Evolutionary conservation across 1,140 invertebrate species (phyloP).

Genomic region (Grapholita molesta): DNA sequence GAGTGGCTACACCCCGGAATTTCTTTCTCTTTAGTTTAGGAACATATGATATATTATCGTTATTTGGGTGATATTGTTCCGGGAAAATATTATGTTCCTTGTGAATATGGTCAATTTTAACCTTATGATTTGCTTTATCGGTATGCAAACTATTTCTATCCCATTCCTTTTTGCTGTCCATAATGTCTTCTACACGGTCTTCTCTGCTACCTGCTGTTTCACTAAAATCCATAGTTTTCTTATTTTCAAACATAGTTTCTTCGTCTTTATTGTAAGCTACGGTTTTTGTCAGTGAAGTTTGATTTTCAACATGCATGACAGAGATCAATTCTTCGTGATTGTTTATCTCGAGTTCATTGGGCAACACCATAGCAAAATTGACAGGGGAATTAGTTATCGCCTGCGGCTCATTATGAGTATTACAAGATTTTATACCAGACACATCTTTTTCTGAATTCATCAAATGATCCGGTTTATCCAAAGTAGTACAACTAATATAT

Average conservation of each 20-base stretch:
- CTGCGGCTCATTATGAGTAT: not conserved
- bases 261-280: not conserved
- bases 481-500: not conserved
- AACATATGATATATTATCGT: not conserved
- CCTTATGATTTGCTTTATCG: not conserved
- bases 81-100: not conserved
- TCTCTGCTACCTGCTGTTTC: not conserved
- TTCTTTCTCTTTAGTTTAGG: not conserved
- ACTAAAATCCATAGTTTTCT: not conserved
- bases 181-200: not conserved
- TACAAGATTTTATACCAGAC: not conserved
- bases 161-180: not conserved
- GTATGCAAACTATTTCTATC: not conserved
- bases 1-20: not conserved
- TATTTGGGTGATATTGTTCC: not conserved
- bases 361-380: not conserved
- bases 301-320: not conserved
- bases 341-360: not conserved
- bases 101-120: not conserved
- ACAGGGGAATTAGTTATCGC: not conserved
- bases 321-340: conserved; percentile 23
- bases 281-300: not conserved
- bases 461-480: not conserved
- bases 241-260: not conserved
- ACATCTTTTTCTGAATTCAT: not conserved